Conservation (phyloP, 2,888 invertebrate genomes). For the Gerris lacustris region DNA sequence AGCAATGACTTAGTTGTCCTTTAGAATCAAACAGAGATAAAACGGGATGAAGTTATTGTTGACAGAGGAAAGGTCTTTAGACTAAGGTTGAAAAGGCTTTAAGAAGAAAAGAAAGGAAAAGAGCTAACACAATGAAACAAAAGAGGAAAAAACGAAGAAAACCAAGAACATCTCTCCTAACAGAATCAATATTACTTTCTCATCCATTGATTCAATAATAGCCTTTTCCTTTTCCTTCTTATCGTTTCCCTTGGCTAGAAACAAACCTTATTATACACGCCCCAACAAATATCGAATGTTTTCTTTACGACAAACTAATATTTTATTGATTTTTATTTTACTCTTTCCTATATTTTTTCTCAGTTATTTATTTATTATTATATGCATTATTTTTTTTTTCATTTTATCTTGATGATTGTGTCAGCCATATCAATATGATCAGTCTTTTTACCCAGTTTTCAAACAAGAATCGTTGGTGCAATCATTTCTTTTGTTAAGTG, state of each 20-base stretch:
- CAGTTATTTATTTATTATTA: too few species aligned
- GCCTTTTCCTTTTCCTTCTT: neutral
- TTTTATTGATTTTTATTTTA: too few species aligned
- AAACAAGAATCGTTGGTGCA: too few species aligned
- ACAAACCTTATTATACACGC: conserved; percentile 1
- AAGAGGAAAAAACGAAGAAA: neutral
- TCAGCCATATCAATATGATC: too few species aligned
- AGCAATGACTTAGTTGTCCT: too few species aligned
- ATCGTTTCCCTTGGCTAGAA: neutral
- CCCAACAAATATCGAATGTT: conserved; percentile 1
- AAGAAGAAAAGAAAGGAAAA: neutral
- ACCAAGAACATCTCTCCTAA: neutral
- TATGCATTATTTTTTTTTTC: too few species aligned
- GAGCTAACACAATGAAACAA: neutral
- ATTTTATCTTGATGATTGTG: too few species aligned
- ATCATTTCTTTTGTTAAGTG: too few species aligned
- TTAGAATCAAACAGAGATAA: too few species aligned
- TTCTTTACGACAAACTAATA: neutral
- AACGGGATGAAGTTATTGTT: neutral
- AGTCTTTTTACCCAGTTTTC: too few species aligned
- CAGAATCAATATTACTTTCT: neutral
- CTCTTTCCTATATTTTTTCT: too few species aligned
- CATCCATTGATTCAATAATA: conserved; percentile 3
- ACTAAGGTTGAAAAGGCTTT: neutral
- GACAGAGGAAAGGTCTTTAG: neutral